Conservation (phyloP, 2,113 vertebrate genomes). For the Perca flavescens region DNA sequence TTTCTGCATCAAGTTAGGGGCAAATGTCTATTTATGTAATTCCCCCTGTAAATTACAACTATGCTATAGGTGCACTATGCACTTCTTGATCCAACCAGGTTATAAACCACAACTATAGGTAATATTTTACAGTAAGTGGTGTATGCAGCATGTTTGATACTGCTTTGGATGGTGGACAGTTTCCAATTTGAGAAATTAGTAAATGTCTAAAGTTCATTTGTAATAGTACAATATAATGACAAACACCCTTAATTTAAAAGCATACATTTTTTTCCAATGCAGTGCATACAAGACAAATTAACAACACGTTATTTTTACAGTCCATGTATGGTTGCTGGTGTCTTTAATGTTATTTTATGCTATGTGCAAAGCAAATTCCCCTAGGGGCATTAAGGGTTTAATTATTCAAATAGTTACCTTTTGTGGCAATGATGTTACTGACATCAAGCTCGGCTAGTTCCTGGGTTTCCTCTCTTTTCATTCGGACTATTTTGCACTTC, state of each 20-base stretch:
- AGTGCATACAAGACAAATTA: too few species aligned
- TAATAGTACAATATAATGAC: not conserved
- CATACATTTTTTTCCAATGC: too few species aligned
- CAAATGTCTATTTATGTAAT: too few species aligned
- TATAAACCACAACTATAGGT: not conserved
- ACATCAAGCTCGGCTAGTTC: slow-evolving; percentile 89
- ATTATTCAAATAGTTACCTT: slow-evolving; percentile 77
- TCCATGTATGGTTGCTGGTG: too few species aligned
- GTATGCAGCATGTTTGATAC: not conserved
- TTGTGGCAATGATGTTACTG: slow-evolving; percentile 87
- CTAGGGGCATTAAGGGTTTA: too few species aligned
- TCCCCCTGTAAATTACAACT: too few species aligned
- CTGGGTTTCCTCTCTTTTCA: slow-evolving; percentile 85
- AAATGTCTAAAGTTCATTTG: not conserved
- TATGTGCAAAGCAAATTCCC: too few species aligned
- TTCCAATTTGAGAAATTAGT: not conserved
- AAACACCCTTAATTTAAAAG: not conserved
- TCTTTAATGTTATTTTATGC: too few species aligned
- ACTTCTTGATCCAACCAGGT: not conserved
- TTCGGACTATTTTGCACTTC: slow-evolving; percentile 86
- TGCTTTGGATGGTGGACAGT: not conserved
- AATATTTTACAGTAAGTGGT: not conserved
- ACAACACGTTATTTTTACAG: too few species aligned
- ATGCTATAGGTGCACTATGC: not conserved
- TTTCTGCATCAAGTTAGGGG: too few species aligned